Conservation (phyloP, 2,797 vertebrate genomes). For the Aphelocoma californica region DNA sequence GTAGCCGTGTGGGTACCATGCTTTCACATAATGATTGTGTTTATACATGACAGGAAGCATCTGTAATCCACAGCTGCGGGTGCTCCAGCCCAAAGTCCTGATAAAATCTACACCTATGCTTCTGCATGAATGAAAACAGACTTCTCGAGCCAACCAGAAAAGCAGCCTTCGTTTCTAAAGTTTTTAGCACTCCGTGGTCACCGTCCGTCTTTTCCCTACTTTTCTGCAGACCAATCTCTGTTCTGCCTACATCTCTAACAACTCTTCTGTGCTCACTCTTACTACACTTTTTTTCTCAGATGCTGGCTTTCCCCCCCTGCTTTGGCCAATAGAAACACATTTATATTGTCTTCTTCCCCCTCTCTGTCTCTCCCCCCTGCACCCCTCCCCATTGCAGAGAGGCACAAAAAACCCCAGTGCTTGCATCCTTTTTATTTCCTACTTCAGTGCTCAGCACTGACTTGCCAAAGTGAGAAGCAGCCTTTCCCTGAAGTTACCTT, state of each 20-base stretch:
- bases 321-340: not conserved
- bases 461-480: not conserved
- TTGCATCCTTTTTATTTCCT: not conserved
- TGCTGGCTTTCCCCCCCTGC: not conserved
- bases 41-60: slow-evolving; percentile 74
- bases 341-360: not conserved
- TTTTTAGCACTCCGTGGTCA: not conserved
- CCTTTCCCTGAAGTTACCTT: not conserved
- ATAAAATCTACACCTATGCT: slow-evolving; percentile 72
- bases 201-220: not conserved
- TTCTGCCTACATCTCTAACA: not conserved
- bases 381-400: not conserved
- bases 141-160: slow-evolving; percentile 25
- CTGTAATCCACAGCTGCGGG: slow-evolving; percentile 72
- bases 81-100: slow-evolving; percentile 62
- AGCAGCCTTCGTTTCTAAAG: not conserved
- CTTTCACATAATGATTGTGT: slow-evolving; percentile 72
- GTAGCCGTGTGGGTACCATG: slow-evolving; percentile 65
- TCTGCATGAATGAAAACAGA: slow-evolving; percentile 68
- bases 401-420: not conserved
- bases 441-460: not conserved
- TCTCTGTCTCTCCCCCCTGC: not conserved
- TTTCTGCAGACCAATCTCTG: not conserved
- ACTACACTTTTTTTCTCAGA: not conserved
- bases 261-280: not conserved